Conservation (phyloP, 2,888 invertebrate genomes). For the Mimachlamys varia region DNA sequence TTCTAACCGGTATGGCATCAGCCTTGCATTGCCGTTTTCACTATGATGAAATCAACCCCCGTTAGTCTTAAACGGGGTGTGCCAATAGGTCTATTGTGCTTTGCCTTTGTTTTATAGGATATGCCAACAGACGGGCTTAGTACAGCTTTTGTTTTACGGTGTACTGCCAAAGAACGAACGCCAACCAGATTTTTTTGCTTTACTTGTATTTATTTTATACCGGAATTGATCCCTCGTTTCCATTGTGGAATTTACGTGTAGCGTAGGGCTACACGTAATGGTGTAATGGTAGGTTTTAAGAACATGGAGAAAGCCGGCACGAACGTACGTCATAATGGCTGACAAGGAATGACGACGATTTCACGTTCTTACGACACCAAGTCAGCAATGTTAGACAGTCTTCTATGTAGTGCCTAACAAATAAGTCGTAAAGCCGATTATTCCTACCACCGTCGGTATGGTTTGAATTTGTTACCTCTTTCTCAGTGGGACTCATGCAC, state of each 20-base stretch:
- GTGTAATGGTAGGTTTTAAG: neutral
- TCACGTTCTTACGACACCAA: neutral
- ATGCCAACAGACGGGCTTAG: neutral
- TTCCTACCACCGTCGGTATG: neutral
- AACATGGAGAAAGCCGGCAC: neutral
- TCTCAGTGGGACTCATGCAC: neutral
- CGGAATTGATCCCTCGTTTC: neutral
- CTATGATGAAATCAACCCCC: neutral
- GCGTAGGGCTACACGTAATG: too few species aligned
- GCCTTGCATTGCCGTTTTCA: neutral
- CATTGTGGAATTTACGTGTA: neutral
- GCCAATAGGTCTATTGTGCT: neutral
- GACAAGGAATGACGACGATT: neutral
- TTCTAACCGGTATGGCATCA: neutral
- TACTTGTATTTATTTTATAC: neutral
- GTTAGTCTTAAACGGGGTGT: neutral
- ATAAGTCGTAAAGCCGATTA: neutral
- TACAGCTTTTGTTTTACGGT: neutral
- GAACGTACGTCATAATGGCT: neutral
- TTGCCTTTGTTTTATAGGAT: neutral
- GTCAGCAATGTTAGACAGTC: neutral
- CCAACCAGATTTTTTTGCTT: conserved; percentile 10
- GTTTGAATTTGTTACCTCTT: conserved; percentile 15
- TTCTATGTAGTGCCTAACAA: neutral
- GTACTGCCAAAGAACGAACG: neutral